phyloP scores from a whole-genome alignment of 2,888 invertebrate species.

The Xanthostigma xanthostigma region DNA sequence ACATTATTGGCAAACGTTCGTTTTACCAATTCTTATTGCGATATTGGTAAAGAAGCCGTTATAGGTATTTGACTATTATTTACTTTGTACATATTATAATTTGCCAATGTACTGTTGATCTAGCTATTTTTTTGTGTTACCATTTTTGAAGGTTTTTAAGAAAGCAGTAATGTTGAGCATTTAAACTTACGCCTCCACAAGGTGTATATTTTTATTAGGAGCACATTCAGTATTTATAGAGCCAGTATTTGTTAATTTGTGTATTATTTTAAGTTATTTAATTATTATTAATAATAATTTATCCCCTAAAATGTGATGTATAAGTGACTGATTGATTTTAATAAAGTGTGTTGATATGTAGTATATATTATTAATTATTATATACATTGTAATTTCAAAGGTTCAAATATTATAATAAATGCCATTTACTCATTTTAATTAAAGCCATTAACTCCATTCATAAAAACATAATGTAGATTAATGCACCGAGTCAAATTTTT shows the following conservation, averaged over 20 bases:
- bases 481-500: slow-evolving; percentile 3
- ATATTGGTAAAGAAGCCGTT: no score
- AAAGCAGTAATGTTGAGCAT: no score
- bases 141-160: not conserved
- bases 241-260: not conserved
- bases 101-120: no score
- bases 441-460: slow-evolving; percentile 1
- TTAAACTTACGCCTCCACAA: no score
- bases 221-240: not conserved
- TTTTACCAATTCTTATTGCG: no score
- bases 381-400: slow-evolving; percentile 2
- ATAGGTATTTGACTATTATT: no score
- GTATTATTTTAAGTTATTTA: not conserved
- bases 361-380: slow-evolving; percentile 1
- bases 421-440: slow-evolving; percentile 3
- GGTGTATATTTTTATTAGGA: not conserved
- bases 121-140: no score
- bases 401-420: slow-evolving; percentile 1
- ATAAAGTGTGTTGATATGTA: slow-evolving; percentile 3
- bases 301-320: not conserved
- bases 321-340: not conserved
- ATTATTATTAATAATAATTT: not conserved
- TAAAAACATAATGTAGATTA: slow-evolving; percentile 1
- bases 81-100: no score
- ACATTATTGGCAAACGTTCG: no score